These are phyloP conservation scores for Oxyruncus cristatus DNA, from an alignment of 2,113 vertebrate genomes.

Conservation along the genomic window DNA sequence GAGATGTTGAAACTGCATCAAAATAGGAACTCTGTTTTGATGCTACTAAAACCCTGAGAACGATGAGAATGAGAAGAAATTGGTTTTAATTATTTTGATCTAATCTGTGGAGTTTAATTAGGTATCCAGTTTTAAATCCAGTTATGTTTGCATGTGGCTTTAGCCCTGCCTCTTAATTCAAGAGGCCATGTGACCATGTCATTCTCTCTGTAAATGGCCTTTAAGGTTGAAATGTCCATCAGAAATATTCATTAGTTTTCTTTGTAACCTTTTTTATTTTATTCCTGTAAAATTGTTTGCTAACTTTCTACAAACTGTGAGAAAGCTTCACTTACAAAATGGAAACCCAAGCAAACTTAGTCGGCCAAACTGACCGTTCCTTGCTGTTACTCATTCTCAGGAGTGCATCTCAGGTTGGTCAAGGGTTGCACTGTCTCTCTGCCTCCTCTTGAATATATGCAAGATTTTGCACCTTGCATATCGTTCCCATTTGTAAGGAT, in stretches of 20 bases:
- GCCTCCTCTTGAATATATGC: not conserved
- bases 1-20: not conserved
- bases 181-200: not conserved
- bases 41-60: not conserved
- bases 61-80: not conserved
- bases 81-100: not conserved
- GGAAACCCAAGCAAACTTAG: not conserved
- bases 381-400: not conserved
- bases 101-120: not conserved
- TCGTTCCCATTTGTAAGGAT: not conserved
- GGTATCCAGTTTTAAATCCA: not conserved
- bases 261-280: not conserved
- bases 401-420: not conserved
- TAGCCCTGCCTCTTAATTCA: not conserved
- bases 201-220: not conserved
- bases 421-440: not conserved
- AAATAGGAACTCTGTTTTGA: not conserved
- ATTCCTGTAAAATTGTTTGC: not conserved
- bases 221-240: not conserved
- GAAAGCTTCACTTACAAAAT: not conserved
- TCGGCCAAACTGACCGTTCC: not conserved
- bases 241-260: not conserved
- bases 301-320: not conserved
- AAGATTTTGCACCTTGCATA: not conserved
- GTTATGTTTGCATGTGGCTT: conserved; percentile 5